These are phyloP conservation scores for Melanostigma gelatinosum DNA, from an alignment of 2,113 vertebrate species.

Conservation along the genomic window DNA sequence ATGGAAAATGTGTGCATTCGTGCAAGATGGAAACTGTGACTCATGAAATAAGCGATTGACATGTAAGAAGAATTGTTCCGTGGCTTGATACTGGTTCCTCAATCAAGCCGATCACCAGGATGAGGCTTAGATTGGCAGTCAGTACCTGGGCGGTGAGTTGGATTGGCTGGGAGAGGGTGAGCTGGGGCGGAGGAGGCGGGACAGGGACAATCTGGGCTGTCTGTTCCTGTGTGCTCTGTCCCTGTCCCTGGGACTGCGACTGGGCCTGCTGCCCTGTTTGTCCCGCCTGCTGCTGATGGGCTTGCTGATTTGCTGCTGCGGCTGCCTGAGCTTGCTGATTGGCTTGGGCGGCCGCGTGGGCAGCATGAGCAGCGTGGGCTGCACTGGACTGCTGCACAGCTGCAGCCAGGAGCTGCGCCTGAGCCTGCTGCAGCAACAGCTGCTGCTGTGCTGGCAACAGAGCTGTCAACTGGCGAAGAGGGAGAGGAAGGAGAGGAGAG, in stretches of 20 bases:
- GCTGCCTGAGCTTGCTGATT: slow-evolving; percentile 84
- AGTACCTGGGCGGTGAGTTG: slow-evolving; percentile 96
- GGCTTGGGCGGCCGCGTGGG: slow-evolving; percentile 79
- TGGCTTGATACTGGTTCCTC: slow-evolving; percentile 24
- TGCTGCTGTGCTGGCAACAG: slow-evolving; percentile 93
- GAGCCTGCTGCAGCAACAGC: slow-evolving; percentile 91
- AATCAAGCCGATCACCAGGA: slow-evolving; percentile 41
- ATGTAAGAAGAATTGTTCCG: slow-evolving; percentile 17
- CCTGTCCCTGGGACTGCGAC: slow-evolving; percentile 79
- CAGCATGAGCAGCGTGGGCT: slow-evolving; percentile 78
- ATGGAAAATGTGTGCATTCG: slow-evolving; percentile 27
- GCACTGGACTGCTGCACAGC: slow-evolving; percentile 87
- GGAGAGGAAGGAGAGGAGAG: not conserved
- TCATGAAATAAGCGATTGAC: slow-evolving; percentile 11
- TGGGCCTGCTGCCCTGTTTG: slow-evolving; percentile 74
- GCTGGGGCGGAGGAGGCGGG: slow-evolving; percentile 88
- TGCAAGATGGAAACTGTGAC: slow-evolving; percentile 49
- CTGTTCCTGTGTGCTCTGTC: slow-evolving; percentile 83
- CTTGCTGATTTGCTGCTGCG: slow-evolving; percentile 82
- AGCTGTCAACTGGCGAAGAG: slow-evolving; percentile 85
- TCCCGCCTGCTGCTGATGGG: slow-evolving; percentile 80
- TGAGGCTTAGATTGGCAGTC: slow-evolving; percentile 46
- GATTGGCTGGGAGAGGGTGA: slow-evolving; percentile 93
- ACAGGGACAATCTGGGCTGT: slow-evolving; percentile 81
- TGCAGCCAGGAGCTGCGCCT: slow-evolving; percentile 91